phyloP scores from a whole-genome alignment of 2,888 invertebrate genomes.

The Cosmia trapezina region DNA sequence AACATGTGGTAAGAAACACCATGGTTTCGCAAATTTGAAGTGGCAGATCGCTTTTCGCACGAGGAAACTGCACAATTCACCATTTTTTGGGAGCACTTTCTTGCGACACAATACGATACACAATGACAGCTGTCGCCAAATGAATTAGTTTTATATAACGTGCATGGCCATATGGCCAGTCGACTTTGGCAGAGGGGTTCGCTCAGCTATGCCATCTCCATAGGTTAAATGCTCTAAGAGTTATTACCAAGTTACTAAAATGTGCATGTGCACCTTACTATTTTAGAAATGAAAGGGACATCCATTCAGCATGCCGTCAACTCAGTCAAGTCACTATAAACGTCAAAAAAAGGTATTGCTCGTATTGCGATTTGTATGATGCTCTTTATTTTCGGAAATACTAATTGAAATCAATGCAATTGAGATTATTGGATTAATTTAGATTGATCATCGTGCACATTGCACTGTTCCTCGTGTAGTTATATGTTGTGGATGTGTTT shows the following conservation, averaged over 20 bases:
- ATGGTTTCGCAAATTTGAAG: too few species aligned
- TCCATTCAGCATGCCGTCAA: background rate
- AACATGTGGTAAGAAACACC: too few species aligned
- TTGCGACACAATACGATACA: too few species aligned
- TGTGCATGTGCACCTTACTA: background rate
- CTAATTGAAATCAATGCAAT: constrained; percentile 73
- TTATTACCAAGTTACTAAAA: background rate
- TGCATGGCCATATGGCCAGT: too few species aligned
- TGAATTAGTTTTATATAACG: too few species aligned
- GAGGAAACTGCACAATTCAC: too few species aligned
- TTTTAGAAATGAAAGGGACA: background rate
- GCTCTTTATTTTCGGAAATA: constrained; percentile 72
- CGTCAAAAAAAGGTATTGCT: constrained; percentile 63
- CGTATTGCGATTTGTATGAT: constrained; percentile 55
- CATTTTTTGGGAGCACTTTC: too few species aligned
- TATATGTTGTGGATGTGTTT: constrained; percentile 65
- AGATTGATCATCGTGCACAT: constrained; percentile 55
- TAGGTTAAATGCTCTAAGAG: too few species aligned
- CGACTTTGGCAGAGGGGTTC: too few species aligned
- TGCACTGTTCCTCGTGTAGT: constrained; percentile 45
- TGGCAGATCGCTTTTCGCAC: too few species aligned
- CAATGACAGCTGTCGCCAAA: too few species aligned
- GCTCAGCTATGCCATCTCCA: too few species aligned
- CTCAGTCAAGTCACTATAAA: constrained; percentile 46
- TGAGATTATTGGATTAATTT: constrained; percentile 64